Evolutionary conservation across 2,888 invertebrate species (phyloP).

Genomic region (Patella caerulea): DNA sequence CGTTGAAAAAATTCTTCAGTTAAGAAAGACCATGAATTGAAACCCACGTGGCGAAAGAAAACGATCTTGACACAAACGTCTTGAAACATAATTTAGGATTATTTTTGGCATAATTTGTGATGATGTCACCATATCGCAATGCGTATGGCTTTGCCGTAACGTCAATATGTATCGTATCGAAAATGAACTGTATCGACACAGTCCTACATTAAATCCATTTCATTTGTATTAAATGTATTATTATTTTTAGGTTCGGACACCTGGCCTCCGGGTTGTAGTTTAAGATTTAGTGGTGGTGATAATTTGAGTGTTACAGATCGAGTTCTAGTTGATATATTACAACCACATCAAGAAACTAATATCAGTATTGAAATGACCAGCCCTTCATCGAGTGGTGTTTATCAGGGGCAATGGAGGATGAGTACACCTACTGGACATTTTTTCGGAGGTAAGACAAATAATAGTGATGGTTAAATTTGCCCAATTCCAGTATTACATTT

Average conservation of each 20-base stretch:
- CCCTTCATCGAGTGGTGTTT: slow-evolving; percentile 82
- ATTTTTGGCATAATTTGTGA: no score
- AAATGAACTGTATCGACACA: no score
- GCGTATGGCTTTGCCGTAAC: no score
- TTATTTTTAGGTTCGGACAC: slow-evolving; percentile 76
- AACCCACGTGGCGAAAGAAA: no score
- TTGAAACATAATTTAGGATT: no score
- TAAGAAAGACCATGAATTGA: no score
- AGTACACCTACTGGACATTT: slow-evolving; percentile 88
- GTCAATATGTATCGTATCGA: no score
- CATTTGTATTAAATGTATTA: not conserved
- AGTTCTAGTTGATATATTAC: slow-evolving; percentile 80
- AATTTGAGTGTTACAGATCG: slow-evolving; percentile 76
- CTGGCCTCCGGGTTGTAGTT: slow-evolving; percentile 86
- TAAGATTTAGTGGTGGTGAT: slow-evolving; percentile 82
- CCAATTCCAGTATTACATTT: not conserved
- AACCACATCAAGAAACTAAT: slow-evolving; percentile 83
- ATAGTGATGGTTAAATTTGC: not conserved
- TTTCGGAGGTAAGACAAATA: slow-evolving; percentile 84
- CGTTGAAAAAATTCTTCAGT: no score
- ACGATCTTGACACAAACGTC: no score
- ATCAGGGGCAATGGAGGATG: slow-evolving; percentile 91
- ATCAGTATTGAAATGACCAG: slow-evolving; percentile 86
- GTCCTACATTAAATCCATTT: no score
- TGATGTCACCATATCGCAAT: no score